These are phyloP conservation scores for Cebus imitator DNA, from an alignment of 2,113 vertebrate genomes.

Conservation along the genomic window DNA sequence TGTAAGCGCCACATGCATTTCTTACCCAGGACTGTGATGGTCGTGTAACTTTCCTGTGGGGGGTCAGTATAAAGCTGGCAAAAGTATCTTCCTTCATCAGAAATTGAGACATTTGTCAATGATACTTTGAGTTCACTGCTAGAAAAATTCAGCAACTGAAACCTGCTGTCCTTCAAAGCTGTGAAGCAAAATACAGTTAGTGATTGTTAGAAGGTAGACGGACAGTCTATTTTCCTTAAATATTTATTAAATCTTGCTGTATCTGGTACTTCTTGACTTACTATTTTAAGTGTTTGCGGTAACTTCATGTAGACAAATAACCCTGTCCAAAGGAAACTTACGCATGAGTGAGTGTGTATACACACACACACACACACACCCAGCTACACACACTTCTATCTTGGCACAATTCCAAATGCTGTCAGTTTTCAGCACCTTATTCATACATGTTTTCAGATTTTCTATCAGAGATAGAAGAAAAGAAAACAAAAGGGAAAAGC, in stretches of 20 bases:
- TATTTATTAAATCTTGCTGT: fast-evolving
- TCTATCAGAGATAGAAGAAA: not conserved
- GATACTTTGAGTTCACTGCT: conserved; percentile 98
- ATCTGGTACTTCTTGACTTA: not conserved
- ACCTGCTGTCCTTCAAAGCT: conserved; percentile 99
- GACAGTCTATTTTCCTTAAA: not conserved
- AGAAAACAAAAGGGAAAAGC: not conserved
- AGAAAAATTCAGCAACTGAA: conserved; percentile 99
- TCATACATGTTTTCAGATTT: not conserved
- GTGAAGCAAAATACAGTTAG: conserved; percentile 75
- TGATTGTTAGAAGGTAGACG: fast-evolving
- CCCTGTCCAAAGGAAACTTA: not conserved
- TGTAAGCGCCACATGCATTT: fast-evolving
- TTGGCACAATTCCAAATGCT: fast-evolving
- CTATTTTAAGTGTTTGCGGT: not conserved
- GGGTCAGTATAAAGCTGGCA: conserved; percentile 99
- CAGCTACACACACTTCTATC: fast-evolving
- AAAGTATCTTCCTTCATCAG: conserved; percentile 96
- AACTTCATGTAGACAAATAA: not conserved
- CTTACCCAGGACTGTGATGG: conserved; percentile 97
- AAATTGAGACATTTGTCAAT: conserved; percentile 97
- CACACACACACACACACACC: fast-evolving
- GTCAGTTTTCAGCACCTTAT: not conserved
- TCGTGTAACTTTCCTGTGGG: conserved; percentile 97
- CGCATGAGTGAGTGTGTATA: not conserved